Evolutionary conservation across 1,140 invertebrate genomes (phyloP).

Genomic region (Campoletis sonorensis): DNA sequence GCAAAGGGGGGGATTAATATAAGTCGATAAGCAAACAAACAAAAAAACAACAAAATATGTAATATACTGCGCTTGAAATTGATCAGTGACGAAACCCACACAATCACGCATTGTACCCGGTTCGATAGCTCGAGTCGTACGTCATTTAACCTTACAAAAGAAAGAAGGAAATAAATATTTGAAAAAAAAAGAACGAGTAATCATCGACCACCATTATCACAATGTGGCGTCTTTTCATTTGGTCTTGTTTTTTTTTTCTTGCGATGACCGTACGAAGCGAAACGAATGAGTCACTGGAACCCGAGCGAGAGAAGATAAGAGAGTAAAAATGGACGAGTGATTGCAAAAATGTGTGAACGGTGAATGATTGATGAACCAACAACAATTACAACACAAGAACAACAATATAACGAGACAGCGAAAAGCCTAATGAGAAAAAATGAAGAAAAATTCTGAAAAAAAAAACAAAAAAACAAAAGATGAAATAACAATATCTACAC

Average conservation of each 20-base stretch:
- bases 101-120: constrained; percentile 59
- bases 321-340: constrained; percentile 35
- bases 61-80: constrained; percentile 70
- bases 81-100: constrained; percentile 58
- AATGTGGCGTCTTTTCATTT: not conserved
- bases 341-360: constrained; percentile 54
- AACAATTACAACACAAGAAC: constrained; percentile 24
- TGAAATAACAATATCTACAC: constrained; percentile 61
- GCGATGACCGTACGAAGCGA: not conserved
- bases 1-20: constrained; percentile 53
- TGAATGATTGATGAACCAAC: constrained; percentile 45
- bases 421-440: constrained; percentile 58
- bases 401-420: constrained; percentile 46
- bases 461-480: not conserved
- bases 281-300: constrained; percentile 51
- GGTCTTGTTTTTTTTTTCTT: not conserved
- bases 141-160: constrained; percentile 54
- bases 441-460: not conserved
- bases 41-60: constrained; percentile 64
- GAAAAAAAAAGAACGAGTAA: constrained; percentile 45
- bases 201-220: not conserved
- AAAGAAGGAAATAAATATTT: constrained; percentile 6
- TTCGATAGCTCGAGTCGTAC: constrained; percentile 60
- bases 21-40: constrained; percentile 60
- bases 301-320: constrained; percentile 46